A percentile compares a stretch with the other conserved stretches of the same genome.
Conservation (phyloP, 2,888 invertebrate genomes). For the Acronicta alni region DNA sequence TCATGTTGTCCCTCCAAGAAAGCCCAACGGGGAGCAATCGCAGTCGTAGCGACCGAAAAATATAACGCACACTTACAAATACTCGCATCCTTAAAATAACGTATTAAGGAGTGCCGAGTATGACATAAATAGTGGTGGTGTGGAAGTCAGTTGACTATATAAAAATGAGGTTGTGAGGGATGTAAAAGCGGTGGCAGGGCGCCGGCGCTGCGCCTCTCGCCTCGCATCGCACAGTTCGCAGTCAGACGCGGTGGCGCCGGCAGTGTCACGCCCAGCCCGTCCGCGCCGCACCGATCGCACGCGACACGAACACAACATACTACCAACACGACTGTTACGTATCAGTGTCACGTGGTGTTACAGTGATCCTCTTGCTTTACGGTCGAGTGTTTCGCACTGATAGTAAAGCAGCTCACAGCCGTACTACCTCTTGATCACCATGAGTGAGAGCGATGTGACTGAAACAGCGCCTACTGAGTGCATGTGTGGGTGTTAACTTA, state of each 20-base stretch:
- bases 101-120: slow-evolving; percentile 85
- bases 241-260: slow-evolving; percentile 84
- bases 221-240: slow-evolving; percentile 75
- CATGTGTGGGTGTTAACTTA: slow-evolving; percentile 72
- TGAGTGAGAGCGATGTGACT: slow-evolving; percentile 70
- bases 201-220: slow-evolving; percentile 84
- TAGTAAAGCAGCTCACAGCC: slow-evolving; percentile 56
- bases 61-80: slow-evolving; percentile 81
- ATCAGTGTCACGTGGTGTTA: slow-evolving; percentile 59
- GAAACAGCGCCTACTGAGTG: slow-evolving; percentile 71
- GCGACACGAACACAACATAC: slow-evolving; percentile 55
- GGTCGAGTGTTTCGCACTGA: slow-evolving; percentile 36
- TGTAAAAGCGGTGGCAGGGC: slow-evolving; percentile 79
- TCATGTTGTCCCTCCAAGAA: slow-evolving; percentile 66
- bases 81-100: slow-evolving; percentile 84
- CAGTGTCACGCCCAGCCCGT: slow-evolving; percentile 76
- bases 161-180: slow-evolving; percentile 85
- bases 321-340: slow-evolving; percentile 45
- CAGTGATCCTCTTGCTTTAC: slow-evolving; percentile 27
- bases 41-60: slow-evolving; percentile 71
- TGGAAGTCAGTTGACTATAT: slow-evolving; percentile 89
- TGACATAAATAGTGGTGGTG: slow-evolving; percentile 88
- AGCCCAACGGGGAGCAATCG: slow-evolving; percentile 74
- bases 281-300: slow-evolving; percentile 64
- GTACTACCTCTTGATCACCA: slow-evolving; percentile 48